phyloP scores from a whole-genome alignment of 2,888 invertebrate genomes.

The Germaria angustata region DNA sequence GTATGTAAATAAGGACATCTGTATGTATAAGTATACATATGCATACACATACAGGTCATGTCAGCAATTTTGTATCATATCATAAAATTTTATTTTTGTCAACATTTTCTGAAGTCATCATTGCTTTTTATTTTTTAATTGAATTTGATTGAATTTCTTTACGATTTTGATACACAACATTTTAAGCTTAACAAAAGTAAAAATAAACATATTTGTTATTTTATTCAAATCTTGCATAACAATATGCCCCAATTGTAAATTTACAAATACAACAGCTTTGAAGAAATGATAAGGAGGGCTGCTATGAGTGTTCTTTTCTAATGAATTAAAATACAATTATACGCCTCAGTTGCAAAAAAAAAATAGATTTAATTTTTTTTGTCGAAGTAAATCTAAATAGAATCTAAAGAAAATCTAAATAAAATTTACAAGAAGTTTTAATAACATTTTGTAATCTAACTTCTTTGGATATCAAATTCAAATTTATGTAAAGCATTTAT shows the following conservation, averaged over 20 bases:
- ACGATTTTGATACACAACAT: constrained; percentile 27
- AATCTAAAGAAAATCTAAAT: constrained; percentile 1
- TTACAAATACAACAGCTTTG: neutral
- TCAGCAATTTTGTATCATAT: neutral
- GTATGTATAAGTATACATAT: no score
- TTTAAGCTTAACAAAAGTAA: neutral
- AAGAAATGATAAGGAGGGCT: neutral
- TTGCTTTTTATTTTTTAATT: neutral
- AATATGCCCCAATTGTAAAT: neutral
- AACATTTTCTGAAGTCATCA: constrained; percentile 17
- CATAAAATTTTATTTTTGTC: constrained; percentile 1
- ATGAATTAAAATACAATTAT: constrained; percentile 46
- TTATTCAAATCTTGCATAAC: neutral
- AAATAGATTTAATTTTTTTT: neutral
- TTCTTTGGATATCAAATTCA: neutral
- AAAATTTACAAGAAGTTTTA: neutral
- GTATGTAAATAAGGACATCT: no score
- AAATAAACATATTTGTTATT: neutral
- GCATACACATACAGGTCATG: no score
- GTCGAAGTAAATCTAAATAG: no score
- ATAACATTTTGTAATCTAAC: neutral
- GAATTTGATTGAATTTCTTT: constrained; percentile 47
- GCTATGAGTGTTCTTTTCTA: neutral
- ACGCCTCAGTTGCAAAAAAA: constrained; percentile 17
- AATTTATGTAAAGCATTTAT: neutral